Base-by-base conservation (phyloP, 2,888 invertebrate genomes). In the Lycaena phlaeas region DNA sequence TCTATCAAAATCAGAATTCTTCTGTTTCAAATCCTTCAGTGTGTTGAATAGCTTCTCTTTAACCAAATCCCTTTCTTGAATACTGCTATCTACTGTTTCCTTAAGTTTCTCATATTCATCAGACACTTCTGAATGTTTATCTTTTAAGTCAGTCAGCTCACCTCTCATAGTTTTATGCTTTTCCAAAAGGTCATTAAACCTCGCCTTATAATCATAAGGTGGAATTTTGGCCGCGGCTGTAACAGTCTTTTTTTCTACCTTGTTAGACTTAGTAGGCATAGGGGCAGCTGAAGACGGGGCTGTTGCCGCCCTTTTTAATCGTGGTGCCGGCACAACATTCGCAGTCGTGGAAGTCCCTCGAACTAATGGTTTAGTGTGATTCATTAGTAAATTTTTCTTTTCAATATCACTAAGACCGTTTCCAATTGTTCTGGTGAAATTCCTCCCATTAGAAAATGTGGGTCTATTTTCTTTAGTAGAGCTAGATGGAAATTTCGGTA, bases 161-260 rank as follows among this genome's bases (percentile, higher is more conserved):
- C 64, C 69, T 55, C 87, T 88, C 7, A 89, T 64, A 1, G 52
- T 60, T 48, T 86, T 87, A 49, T 89, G 84, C 61, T 90, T 89
- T 43, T 88, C 87, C 10, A 82, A 61, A 37, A 92, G 71, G 52
- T 87, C 86, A 56, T 86, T 75, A 49, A 87, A 88, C 37, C 90
- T 86, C 17, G 89, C 89, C 64, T 91, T 89, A 48, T 86, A 89
- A 56, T 90, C 90, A 64, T 90, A 89, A 0, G 89, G 79, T 4
- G 87, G 79, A 36, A 88, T 87, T 46, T 89, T 86, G 40, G 87
- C 88, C 2, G 82, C 81, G 12, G 68, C 74, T 34, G 62, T 64
- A n/a, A 57, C 27, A 14, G 61, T 54, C 50, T 82, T 85, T 42
- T 64, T 72, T 46, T 78, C 78, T 3, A 82, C 56, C 61, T 77